Conservation (phyloP, 23 tunicate species). For the Trididemnum clinides region DNA sequence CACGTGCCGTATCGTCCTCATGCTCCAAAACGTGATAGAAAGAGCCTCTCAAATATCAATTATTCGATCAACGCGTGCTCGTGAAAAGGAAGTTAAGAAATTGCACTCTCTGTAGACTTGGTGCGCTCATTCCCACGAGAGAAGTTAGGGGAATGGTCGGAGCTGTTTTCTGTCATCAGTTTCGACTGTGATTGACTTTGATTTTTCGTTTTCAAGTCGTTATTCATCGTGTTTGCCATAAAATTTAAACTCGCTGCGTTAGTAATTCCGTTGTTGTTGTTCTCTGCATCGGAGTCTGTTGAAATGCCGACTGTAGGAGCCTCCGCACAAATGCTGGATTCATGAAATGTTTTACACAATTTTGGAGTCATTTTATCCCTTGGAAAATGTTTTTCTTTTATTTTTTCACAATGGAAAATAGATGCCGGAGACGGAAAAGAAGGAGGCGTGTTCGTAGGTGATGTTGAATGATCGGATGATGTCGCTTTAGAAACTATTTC, state of each 20-base stretch:
- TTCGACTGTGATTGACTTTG: not conserved
- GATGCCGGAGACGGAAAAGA: constrained; percentile 48
- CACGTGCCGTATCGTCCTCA: too few species aligned
- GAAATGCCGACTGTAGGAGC: not conserved
- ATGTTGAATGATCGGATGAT: constrained; percentile 20
- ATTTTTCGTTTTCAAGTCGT: not conserved
- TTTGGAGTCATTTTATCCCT: not conserved
- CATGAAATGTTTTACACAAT: not conserved
- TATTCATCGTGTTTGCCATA: not conserved
- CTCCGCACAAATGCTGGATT: too few species aligned
- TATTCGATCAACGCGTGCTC: too few species aligned
- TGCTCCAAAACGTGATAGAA: too few species aligned
- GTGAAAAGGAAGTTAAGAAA: not conserved
- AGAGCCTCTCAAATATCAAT: too few species aligned
- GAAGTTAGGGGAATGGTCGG: not conserved
- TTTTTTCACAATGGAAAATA: constrained; percentile 25
- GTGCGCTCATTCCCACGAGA: not conserved
- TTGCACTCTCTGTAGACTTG: not conserved
- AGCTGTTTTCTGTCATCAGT: not conserved
- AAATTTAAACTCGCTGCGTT: not conserved
- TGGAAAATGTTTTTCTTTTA: not conserved
- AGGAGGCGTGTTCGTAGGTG: constrained; percentile 38
- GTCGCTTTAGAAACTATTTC: not conserved
- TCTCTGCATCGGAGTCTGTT: constrained; percentile 67
- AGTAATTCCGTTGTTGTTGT: constrained; percentile 39